Evolutionary conservation across 2,888 invertebrate genomes (phyloP).

Genomic region (Eueremaeus valkanovi): DNA sequence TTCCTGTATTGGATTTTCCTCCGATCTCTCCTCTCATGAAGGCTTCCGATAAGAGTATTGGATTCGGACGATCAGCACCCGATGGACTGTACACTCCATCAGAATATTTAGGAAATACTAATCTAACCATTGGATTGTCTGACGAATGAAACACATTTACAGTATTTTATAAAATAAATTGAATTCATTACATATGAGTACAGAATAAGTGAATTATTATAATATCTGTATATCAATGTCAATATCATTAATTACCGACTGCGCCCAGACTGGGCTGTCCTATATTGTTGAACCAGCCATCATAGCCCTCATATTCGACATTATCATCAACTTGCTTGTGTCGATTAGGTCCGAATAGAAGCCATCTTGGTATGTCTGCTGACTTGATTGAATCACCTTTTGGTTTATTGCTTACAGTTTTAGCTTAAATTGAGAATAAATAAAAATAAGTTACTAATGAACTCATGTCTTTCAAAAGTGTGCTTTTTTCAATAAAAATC

Average conservation of each 20-base stretch:
- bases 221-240: neutral
- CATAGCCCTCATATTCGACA: constrained; percentile 49
- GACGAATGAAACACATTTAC: too few relatives aligned
- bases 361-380: neutral
- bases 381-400: neutral
- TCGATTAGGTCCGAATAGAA: neutral
- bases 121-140: constrained; percentile 59
- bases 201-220: too few relatives aligned
- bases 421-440: neutral
- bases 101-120: constrained; percentile 58
- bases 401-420: neutral
- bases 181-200: too few relatives aligned
- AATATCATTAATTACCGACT: constrained; percentile 50
- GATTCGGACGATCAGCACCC: constrained; percentile 57
- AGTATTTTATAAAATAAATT: too few relatives aligned
- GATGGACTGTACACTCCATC: constrained; percentile 60
- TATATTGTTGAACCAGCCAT: constrained; percentile 57
- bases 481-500: too few relatives aligned
- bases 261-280: constrained; percentile 55
- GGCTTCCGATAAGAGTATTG: constrained; percentile 56
- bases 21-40: constrained; percentile 54
- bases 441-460: too few relatives aligned
- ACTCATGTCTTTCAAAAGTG: too few relatives aligned
- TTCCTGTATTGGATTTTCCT: constrained; percentile 56
- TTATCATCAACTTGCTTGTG: neutral